Base-by-base conservation (phyloP, 1,140 invertebrate genomes). In the Phortica variegata region DNA sequence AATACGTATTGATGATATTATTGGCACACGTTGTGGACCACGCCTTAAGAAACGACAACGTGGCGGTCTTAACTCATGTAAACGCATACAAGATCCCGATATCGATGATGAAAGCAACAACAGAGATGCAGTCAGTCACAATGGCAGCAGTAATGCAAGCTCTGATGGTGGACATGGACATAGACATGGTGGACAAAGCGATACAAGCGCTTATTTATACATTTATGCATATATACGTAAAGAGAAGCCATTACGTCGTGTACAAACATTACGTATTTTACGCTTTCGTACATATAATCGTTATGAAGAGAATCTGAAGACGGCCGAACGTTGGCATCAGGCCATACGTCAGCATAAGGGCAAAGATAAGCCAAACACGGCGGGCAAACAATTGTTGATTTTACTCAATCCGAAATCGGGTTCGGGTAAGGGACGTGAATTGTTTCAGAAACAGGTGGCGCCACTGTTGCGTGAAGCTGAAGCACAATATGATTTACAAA, bases 321-420 rank as follows among this genome's bases (percentile, higher is more conserved):
- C 90, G 56, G 90, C 90, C 0, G 85, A 88, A 59, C 84, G 85
- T 58, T 94, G 92, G 91, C 81, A 86, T 46, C 58, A 45, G 8
- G 63, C 58, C 58, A 82, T 84, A n/a, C 49, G 62, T 13, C 18
- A 58, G 49, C 57, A 65, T 31, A 62, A 69, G 19, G 37, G 40
- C 0, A 34, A 20, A 0, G 50, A 42, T 0, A 23, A 38, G 0
- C 12, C 34, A 4, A 32, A 33, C 0, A 38, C 40, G 0, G 20
- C 41, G 2, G 43, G 45, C 6, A 72, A 68, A 10, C 61, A 57
- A 29, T 60, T 95, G 17, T 75, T 97, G 13, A 83, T 97, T 5
- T 77, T 97, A 20, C 77, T 97, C 17, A 97, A 97, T 78, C 95
- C 95, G n/a, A 91, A 91, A 61, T 94, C 93, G 46, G 95, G 95